Base-by-base conservation (phyloP, 2,113 vertebrate species). In the Brienomyrus brachyistius region DNA sequence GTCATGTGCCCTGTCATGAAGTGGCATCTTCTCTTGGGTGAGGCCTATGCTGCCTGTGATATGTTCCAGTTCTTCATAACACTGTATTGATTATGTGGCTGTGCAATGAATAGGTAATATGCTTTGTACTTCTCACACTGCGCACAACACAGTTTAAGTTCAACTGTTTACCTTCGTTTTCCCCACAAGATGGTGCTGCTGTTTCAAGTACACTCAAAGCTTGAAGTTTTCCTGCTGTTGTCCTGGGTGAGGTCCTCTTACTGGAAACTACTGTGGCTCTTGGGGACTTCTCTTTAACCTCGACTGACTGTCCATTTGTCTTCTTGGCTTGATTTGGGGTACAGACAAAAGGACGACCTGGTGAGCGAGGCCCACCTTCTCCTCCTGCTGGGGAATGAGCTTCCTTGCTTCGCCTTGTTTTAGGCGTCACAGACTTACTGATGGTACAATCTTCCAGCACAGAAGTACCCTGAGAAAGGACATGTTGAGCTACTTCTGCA, bases 361-460 rank as follows among this genome's bases (percentile, higher is more conserved):
- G 50, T 45, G n/a, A 66, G 56, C 21, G 47, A 59, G 83, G 47
- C 9, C 43, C 40, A 74, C 48, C 17, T 43, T 47, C 51, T 70
- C 21, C n/a, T 27, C 47, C 85, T 31, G 59, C 48, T 43, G 10
- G 47, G 27, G 59, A 74, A 47, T 54, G 62, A 84, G 13, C 8
- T 40, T 91, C 92, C 23, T 90, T 94, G 77, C 93, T 95, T 87
- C 90, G 93, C 51, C 94, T 92, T 43, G 90, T 92, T 62, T 88
- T 52, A 1, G 94, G 91, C 0, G 94, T 94, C 88, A 91, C 93
- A 2, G 84, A 77, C 1, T 91, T 88, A 88, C 89, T 35, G 7
- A 84, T 21, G 3, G 62, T 82, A 40, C 23, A 21, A 1, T 47
- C 23, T 83, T 90, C 88, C 84, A 27, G 52, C 40, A 47, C 43